Percentiles rank a stretch among this genome's conserved stretches.
These are phyloP conservation scores for Oryzias celebensis DNA, from an alignment of 2,113 vertebrate genomes.

Conservation along the genomic window DNA sequence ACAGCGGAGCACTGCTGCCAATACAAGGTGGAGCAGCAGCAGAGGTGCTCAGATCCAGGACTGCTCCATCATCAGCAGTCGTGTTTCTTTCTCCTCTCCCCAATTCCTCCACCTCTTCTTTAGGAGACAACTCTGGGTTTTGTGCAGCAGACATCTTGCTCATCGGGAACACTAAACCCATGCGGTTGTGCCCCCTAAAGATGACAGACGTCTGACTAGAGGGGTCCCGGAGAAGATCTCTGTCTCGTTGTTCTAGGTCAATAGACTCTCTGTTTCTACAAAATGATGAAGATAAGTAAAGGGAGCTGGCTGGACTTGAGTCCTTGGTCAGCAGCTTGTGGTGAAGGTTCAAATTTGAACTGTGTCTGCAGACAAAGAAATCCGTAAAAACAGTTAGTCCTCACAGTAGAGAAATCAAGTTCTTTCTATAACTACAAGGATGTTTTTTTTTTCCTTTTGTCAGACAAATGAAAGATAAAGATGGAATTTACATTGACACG, in stretches of 20 bases:
- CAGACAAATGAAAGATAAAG: too few species aligned
- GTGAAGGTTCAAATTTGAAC: slow-evolving; percentile 93
- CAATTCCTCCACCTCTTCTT: slow-evolving; percentile 49
- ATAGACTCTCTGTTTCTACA: slow-evolving; percentile 78
- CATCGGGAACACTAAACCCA: slow-evolving; percentile 88
- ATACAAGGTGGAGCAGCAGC: slow-evolving; percentile 71
- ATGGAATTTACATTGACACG: too few species aligned
- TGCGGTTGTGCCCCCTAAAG: slow-evolving; percentile 86
- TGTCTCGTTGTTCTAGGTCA: slow-evolving; percentile 72
- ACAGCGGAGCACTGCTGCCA: slow-evolving; percentile 80
- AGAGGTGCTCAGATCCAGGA: slow-evolving; percentile 92
- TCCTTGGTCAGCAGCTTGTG: slow-evolving; percentile 93
- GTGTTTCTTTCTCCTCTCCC: slow-evolving; percentile 8
- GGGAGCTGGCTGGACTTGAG: slow-evolving; percentile 72
- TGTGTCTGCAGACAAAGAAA: slow-evolving; percentile 83
- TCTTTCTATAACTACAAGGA: too few species aligned
- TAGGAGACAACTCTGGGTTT: slow-evolving; percentile 66
- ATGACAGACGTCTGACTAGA: slow-evolving; percentile 87
- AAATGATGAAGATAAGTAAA: slow-evolving; percentile 78
- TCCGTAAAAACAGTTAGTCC: background rate
- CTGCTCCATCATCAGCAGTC: slow-evolving; percentile 77
- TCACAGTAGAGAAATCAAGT: background rate
- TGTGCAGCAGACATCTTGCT: slow-evolving; percentile 77
- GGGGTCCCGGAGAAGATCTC: slow-evolving; percentile 75
- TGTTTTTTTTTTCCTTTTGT: too few species aligned